Evolutionary conservation across 2,113 vertebrate genomes (phyloP).

Genomic region (Malurus elegans): DNA sequence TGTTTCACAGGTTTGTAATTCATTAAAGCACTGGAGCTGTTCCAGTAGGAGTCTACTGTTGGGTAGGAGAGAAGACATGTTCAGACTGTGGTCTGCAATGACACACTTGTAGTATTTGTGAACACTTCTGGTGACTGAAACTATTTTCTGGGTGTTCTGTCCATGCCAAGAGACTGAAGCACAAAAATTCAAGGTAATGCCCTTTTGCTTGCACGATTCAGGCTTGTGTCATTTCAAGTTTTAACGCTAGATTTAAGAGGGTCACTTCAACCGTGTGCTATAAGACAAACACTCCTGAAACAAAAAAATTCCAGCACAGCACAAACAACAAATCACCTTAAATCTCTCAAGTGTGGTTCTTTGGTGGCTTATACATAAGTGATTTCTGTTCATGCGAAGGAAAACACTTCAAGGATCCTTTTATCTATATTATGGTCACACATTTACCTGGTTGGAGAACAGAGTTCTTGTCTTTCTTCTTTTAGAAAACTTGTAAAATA

Average conservation of each 20-base stretch:
- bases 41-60: not conserved
- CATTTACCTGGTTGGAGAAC: not conserved
- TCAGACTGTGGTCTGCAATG: constrained; percentile 1
- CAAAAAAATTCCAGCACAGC: constrained; percentile 29
- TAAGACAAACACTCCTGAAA: constrained; percentile 24
- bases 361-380: not conserved
- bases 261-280: not conserved
- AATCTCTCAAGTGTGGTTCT: not conserved
- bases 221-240: constrained; percentile 6
- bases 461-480: not conserved
- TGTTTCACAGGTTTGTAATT: constrained; percentile 41
- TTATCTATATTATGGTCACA: not conserved
- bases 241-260: not conserved
- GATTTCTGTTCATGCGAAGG: not conserved
- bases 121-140: not conserved
- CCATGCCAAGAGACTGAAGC: not conserved
- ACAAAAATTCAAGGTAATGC: not conserved
- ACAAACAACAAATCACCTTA: not conserved
- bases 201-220: constrained; percentile 2
- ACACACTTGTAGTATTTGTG: constrained; percentile 8
- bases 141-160: not conserved
- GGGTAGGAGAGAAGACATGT: constrained; percentile 1
- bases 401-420: constrained; percentile 34
- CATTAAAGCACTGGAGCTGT: constrained; percentile 6
- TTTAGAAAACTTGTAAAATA: not conserved